Evolutionary conservation across 2,113 vertebrate species (phyloP), one percentile per base, ranked within the genome.

Genomic region (Tupaia chinensis): DNA sequence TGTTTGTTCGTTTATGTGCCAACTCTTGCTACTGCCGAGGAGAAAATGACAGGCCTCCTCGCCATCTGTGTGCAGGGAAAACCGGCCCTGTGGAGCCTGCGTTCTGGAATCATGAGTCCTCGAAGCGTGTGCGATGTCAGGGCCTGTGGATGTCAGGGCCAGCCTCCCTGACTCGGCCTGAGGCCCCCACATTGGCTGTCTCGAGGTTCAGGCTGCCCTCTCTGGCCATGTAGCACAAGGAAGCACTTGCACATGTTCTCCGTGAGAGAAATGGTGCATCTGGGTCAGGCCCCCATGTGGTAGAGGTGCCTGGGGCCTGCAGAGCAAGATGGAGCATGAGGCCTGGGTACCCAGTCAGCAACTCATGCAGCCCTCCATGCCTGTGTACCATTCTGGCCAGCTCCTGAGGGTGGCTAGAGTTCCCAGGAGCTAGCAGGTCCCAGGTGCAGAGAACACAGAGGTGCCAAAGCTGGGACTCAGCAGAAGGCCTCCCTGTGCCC

Each of bases 181-280:
- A 77, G 68, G 22, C 53, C 44, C 25, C 66, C 54, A 0, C 58
- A 61, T 7, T 15, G 10, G 13, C n/a, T 4, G 16, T 27, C 65
- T 56, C 0, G 2, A n/a, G 23, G 17, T 12, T 23, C 29, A 1
- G 5, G 61, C 87, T 3, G 0, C 63, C 25, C 8, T 9, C 29
- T 14, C 56, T 17, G 44, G 65, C 54, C 68, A 0, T 22, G 53
- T 17, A 4, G 65, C 58, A 32, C 15, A 2, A 1, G 11, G 78
- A 13, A 32, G 22, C 1, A 0, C 2, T 1, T 20, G 1, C 17
- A 7, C 19, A 0, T 6, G 4, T 10, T n/a, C 54, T 58, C 19
- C 25, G 20, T 0, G 3, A 63, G 53, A 56, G 23, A 34, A 29
- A 9, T 8, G 60, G 7, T 6, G 3, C 12, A 1, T 34, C 44